These are phyloP conservation scores for Netelia inedita DNA, from an alignment of 2,888 invertebrate genomes.

Conservation along the genomic window DNA sequence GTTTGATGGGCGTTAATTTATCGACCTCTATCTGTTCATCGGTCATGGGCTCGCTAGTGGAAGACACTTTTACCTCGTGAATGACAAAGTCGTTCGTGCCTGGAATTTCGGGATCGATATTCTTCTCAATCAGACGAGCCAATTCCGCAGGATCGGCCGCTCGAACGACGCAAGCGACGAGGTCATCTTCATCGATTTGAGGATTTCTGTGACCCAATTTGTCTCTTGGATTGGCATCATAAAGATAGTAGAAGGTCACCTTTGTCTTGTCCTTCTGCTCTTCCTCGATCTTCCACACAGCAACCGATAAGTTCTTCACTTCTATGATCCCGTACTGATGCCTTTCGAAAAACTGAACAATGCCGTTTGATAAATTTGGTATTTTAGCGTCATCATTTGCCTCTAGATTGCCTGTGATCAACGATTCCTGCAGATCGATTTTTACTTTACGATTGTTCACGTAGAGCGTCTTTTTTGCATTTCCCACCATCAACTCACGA, in stretches of 20 bases:
- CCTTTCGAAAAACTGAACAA: conserved; percentile 82
- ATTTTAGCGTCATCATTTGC: conserved; percentile 75
- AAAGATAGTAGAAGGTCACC: conserved; percentile 83
- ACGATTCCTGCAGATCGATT: conserved; percentile 79
- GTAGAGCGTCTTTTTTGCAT: conserved; percentile 82
- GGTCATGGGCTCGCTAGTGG: conserved; percentile 76
- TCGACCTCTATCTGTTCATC: conserved; percentile 80
- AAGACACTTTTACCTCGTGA: conserved; percentile 75
- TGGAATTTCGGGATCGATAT: conserved; percentile 78
- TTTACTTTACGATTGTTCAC: conserved; percentile 82
- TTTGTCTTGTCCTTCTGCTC: conserved; percentile 73
- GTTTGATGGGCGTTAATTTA: conserved; percentile 78
- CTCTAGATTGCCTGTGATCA: conserved; percentile 81
- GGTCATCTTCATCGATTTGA: conserved; percentile 68
- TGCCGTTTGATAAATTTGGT: conserved; percentile 80
- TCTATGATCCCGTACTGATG: conserved; percentile 82
- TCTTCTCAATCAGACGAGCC: conserved; percentile 81
- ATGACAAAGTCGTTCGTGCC: conserved; percentile 75
- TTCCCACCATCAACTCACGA: conserved; percentile 79
- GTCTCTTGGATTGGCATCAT: conserved; percentile 84
- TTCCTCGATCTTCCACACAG: conserved; percentile 84
- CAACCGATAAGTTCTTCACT: conserved; percentile 81
- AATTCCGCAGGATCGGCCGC: conserved; percentile 80
- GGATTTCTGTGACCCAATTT: conserved; percentile 43
- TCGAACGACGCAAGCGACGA: conserved; percentile 83